Base-by-base conservation (phyloP, 2,888 invertebrate genomes). In the Poecilobothrus nobilitatus region DNA sequence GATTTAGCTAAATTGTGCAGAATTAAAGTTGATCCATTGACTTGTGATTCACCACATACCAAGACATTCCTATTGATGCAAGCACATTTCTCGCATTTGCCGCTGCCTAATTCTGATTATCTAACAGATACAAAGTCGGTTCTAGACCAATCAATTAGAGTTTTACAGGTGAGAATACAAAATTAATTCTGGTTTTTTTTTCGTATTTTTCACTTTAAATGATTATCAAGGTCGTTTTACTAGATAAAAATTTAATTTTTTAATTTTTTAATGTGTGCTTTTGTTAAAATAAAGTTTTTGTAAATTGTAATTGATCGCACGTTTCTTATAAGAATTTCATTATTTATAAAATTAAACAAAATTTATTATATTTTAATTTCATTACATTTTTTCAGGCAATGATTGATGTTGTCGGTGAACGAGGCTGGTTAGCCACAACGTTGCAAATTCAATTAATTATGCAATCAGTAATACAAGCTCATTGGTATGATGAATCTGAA, bases 51-150 rank as follows among this genome's bases (percentile, higher is more conserved):
- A 5, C 91, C 99, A 0, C 91, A 97, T 82, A 92, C 95, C 8
- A 99, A 99, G 84, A 90, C 97, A 8, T 91, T 92, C 82, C 83
- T 99, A 8, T 83, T 99, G 68, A 86, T 99, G 10, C 98, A 98
- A 84, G 94, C 97, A 15, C 96, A 99, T 79, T 91, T 98, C 80
- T 87, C 91, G n/a, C 88, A 92, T 64, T 79, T 91, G 8, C 83
- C 86, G 41, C 82, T 99, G 68, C 97, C 97, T 0, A 92, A 91
- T 76, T 88, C 95, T 0, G 99, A 99, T 83, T 99, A 98, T 80
- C 83, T 90, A 68, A 97, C 98, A 0, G 99, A 99, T 82, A 89
- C 95, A 61, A 98, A 99, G 82, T 95, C 95, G 18, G 95, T 97
- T 0, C 84, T 99, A 67, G 99, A 99, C 83, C 97, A 99, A 81